Percentiles rank a stretch among this genome's conserved stretches.
Conservation (phyloP, 2,113 vertebrate species). For the Parotia lawesii region DNA sequence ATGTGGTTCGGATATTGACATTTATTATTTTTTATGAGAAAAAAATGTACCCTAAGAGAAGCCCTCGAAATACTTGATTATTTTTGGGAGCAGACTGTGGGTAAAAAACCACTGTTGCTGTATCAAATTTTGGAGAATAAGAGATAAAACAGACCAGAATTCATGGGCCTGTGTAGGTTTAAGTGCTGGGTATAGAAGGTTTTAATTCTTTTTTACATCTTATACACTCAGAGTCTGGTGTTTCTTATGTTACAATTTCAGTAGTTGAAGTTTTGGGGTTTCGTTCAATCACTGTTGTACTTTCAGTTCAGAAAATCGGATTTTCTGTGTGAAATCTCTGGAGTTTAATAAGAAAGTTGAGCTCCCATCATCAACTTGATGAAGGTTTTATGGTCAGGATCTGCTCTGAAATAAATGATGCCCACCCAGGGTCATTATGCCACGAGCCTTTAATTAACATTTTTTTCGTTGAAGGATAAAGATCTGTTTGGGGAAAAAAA, state of each 20-base stretch:
- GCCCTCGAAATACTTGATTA: background rate
- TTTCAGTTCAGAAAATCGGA: background rate
- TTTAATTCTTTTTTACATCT: background rate
- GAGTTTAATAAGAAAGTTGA: background rate
- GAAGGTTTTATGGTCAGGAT: background rate
- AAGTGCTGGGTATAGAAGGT: background rate
- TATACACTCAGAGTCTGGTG: background rate
- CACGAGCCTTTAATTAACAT: background rate
- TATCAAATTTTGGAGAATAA: background rate
- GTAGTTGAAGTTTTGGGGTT: background rate
- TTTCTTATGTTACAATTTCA: background rate
- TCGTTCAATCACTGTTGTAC: background rate
- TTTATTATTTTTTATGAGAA: slow-evolving; percentile 34
- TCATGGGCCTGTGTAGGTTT: background rate
- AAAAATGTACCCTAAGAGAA: slow-evolving; percentile 4
- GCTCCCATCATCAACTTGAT: background rate
- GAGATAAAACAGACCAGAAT: background rate
- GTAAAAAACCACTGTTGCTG: background rate
- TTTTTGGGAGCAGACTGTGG: background rate
- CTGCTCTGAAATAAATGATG: background rate
- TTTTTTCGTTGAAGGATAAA: background rate
- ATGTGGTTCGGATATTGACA: background rate
- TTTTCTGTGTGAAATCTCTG: background rate
- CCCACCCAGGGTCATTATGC: background rate
- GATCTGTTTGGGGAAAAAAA: background rate